Conservation (phyloP, 2,113 vertebrate species). For the Nanger granti region DNA sequence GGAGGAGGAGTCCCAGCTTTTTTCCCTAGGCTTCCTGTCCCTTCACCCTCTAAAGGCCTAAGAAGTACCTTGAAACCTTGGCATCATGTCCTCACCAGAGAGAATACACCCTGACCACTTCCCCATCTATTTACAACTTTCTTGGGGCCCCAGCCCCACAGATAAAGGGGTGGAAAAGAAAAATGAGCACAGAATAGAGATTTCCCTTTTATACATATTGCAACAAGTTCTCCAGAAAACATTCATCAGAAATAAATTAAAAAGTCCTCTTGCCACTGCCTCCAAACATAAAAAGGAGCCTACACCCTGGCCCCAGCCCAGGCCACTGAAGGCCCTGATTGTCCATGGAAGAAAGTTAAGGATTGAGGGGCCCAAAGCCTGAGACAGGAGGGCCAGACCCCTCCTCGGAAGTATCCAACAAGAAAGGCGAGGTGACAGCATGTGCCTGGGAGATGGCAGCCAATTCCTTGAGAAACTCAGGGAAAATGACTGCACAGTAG, state of each 20-base stretch:
- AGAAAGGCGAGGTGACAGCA: conserved; percentile 90
- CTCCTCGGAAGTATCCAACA: conserved; percentile 84
- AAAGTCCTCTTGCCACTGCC: conserved; percentile 73
- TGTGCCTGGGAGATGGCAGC: conserved; percentile 95
- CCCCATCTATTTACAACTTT: conserved; percentile 18
- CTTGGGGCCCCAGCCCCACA: neutral
- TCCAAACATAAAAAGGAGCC: conserved; percentile 71
- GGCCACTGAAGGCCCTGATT: conserved; percentile 61
- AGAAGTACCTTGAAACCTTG: conserved; percentile 1
- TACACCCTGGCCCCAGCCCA: conserved; percentile 27
- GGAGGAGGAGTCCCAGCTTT: neutral
- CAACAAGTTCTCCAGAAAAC: conserved; percentile 73
- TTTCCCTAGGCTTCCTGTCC: neutral
- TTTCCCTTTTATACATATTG: conserved; percentile 77
- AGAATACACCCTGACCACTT: neutral
- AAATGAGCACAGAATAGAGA: conserved; percentile 67
- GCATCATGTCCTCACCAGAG: neutral
- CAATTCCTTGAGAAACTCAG: conserved; percentile 97
- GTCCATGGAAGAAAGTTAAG: conserved; percentile 66
- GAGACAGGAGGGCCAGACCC: conserved; percentile 33
- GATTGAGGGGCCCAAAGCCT: conserved; percentile 61
- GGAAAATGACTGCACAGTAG: conserved; percentile 94
- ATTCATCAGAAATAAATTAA: conserved; percentile 81
- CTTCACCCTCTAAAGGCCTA: neutral
- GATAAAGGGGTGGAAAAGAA: conserved; percentile 44